phyloP scores from a whole-genome alignment of 2,888 invertebrate species.

The Apoda limacodes region DNA sequence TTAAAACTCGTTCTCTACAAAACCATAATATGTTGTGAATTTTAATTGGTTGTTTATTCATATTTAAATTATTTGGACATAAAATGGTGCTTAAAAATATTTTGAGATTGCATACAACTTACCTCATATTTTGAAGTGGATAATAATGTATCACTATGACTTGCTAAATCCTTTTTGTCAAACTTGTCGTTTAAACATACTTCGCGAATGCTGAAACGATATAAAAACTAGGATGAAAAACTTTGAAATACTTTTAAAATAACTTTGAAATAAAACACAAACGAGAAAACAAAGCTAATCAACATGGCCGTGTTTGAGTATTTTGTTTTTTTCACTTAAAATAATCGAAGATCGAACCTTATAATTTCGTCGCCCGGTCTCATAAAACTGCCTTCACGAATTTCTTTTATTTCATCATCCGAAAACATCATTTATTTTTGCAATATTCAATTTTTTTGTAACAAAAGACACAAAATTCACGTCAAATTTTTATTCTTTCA shows the following conservation, averaged over 20 bases:
- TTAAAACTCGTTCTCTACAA: too few relatives aligned
- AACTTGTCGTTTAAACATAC: conserved; percentile 55
- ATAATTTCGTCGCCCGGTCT: conserved; percentile 57
- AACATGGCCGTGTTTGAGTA: conserved; percentile 32
- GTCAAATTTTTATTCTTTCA: conserved; percentile 45
- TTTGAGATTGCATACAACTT: too few relatives aligned
- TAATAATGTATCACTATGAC: conserved; percentile 35
- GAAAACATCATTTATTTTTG: conserved; percentile 63
- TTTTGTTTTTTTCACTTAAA: conserved; percentile 25
- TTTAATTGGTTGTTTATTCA: too few relatives aligned
- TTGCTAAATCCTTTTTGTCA: conserved; percentile 43
- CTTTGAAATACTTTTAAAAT: conserved; percentile 16
- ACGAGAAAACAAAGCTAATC: conserved; percentile 32
- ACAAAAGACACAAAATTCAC: conserved; percentile 43
- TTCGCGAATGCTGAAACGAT: conserved; percentile 50
- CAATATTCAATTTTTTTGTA: conserved; percentile 60
- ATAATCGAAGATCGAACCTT: conserved; percentile 45
- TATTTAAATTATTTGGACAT: too few relatives aligned
- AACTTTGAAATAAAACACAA: conserved; percentile 22
- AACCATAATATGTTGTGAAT: too few relatives aligned
- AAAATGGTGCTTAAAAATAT: too few relatives aligned
- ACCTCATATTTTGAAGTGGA: too few relatives aligned
- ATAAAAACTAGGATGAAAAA: conserved; percentile 16
- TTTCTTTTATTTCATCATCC: conserved; percentile 62
- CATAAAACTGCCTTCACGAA: conserved; percentile 47